phyloP scores from a whole-genome alignment of 2,797 vertebrate species.

The Galagoides demidoff region DNA sequence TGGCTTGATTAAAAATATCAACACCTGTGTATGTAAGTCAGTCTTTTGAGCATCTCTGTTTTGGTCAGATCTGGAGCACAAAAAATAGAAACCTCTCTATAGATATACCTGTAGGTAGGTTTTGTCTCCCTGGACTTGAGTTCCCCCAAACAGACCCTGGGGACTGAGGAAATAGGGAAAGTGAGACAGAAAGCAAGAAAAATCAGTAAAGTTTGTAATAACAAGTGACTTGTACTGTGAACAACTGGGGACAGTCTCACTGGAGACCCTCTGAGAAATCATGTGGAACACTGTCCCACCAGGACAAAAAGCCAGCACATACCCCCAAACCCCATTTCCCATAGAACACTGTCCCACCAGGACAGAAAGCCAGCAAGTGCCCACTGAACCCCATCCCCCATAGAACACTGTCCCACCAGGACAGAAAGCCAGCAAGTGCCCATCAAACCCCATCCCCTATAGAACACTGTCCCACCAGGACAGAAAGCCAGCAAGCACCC shows the following conservation, averaged over 20 bases:
- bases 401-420: neutral
- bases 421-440: neutral
- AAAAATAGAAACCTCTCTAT: neutral
- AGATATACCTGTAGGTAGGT: neutral
- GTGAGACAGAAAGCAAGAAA: neutral
- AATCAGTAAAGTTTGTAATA: neutral
- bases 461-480: neutral
- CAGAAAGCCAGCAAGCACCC: neutral
- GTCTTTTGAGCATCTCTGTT: neutral
- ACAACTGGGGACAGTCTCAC: neutral
- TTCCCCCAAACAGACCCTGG: neutral
- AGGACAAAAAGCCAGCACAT: neutral
- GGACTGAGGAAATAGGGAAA: neutral
- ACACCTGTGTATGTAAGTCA: neutral
- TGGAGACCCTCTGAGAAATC: neutral
- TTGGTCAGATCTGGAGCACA: neutral
- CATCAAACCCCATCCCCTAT: too few species aligned
- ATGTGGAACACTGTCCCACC: fast-evolving
- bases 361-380: neutral
- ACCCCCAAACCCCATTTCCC: neutral
- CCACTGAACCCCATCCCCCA: too few species aligned
- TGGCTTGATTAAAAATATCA: constrained; percentile 6
- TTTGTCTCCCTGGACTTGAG: neutral
- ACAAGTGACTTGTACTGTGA: neutral
- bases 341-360: neutral